phyloP scores from a whole-genome alignment of 2,797 vertebrate species.

The Chiroxiphia lanceolata region DNA sequence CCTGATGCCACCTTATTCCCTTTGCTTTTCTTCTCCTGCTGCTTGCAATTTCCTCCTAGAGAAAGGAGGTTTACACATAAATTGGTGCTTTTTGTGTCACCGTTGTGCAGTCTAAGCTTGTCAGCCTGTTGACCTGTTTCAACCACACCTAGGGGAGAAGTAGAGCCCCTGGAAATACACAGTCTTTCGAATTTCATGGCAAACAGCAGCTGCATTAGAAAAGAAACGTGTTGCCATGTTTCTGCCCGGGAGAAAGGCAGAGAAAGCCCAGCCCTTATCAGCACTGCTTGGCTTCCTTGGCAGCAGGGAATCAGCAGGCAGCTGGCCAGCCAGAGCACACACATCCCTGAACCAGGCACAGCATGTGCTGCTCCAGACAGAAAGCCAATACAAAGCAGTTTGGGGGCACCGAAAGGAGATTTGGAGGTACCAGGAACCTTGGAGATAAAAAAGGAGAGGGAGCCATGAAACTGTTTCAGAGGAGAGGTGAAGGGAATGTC shows the following conservation, averaged over 20 bases:
- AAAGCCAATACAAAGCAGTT: background rate
- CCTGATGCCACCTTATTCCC: background rate
- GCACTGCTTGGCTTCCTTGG: background rate
- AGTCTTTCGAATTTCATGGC: background rate
- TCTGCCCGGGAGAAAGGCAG: background rate
- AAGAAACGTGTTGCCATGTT: background rate
- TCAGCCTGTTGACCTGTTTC: background rate
- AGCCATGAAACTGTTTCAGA: background rate
- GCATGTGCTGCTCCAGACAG: background rate
- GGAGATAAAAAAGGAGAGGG: background rate
- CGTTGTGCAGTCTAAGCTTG: accelerated
- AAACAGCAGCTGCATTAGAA: background rate
- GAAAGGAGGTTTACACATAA: background rate
- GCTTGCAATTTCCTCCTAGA: background rate
- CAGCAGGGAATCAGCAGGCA: background rate
- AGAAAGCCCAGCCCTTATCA: background rate
- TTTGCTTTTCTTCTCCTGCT: background rate
- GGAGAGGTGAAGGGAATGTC: background rate
- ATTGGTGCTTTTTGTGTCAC: background rate
- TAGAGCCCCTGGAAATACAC: background rate
- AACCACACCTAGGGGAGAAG: background rate
- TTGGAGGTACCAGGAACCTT: background rate
- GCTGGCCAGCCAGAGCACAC: background rate
- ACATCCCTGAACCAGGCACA: background rate
- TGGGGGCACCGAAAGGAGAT: background rate